Base-by-base conservation (phyloP, 35 echinoderm and acorn worm genomes). In the Apostichopus parvimensis region DNA sequence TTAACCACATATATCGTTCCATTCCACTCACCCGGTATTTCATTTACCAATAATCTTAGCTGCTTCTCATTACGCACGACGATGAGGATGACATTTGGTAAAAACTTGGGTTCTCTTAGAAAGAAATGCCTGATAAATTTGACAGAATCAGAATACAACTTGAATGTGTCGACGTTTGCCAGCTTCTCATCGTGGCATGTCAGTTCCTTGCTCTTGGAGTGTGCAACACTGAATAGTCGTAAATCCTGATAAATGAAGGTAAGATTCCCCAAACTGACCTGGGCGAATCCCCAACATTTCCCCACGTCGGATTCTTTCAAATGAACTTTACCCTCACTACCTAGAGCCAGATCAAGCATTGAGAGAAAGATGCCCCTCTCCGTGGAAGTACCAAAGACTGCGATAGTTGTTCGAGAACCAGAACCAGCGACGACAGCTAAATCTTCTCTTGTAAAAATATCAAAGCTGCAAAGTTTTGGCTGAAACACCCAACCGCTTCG, bases 401-500 rank as follows among this genome's bases (percentile, higher is more conserved):
- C 58, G 11, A 87, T 87, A 15, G 65, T 68, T 14, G 55, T 87
- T 45, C 58, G 85, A 9, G 26, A 56, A 10, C 6, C 1, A 45
- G 26, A 64, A 24, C 58, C 57, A 4, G 82, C 82, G 13, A 55
- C 82, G 6, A 65, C 11, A 62, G 57, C n/a, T 64, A 87, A 61
- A 53, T 87, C 85, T 12, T 62, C 59, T 28, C 52, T 22, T 5
- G 85, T 68, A 68, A 87, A 87, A 12, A 87, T 87, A 68, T 87
- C 85, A 53, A 87, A 87, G 22, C 58, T 87, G 28, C 85, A 87
- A 18, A 65, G 14, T 34, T 87, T 72, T 66, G 58, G 57, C 57
- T 72, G 85, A 87, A 60, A 87, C 11, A 87, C 58, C 85, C 85
- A 87, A 53, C 85, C 85, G 58, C 85, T 87, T 9, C 85, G 85